These are phyloP conservation scores for Macroramphosus scolopax DNA, from an alignment of 2,797 vertebrate genomes.

Conservation along the genomic window DNA sequence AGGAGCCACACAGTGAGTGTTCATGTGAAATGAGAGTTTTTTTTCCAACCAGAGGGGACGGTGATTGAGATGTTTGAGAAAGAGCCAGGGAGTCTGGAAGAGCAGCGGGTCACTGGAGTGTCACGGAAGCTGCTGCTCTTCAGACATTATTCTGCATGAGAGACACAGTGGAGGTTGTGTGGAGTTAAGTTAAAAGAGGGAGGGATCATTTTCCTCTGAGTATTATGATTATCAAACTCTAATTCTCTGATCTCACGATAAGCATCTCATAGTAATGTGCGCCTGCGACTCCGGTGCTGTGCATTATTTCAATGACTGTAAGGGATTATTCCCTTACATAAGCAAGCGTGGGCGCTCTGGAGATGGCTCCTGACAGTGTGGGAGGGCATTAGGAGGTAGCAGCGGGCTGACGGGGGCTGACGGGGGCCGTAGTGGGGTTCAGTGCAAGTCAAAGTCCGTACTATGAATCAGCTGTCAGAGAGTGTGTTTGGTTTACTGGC, in stretches of 20 bases:
- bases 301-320: conserved; percentile 40
- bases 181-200: not conserved
- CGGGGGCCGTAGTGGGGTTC: conserved; percentile 36
- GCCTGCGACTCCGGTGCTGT: conserved; percentile 25
- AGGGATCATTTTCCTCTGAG: conserved; percentile 11
- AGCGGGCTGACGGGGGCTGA: conserved; percentile 23
- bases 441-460: conserved; percentile 41
- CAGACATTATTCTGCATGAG: conserved; percentile 30
- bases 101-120: conserved; percentile 55
- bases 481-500: conserved; percentile 58
- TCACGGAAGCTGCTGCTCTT: conserved; percentile 44
- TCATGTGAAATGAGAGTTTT: conserved; percentile 55
- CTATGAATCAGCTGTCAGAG: conserved; percentile 47
- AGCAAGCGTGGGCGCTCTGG: conserved; percentile 42
- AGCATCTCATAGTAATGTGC: conserved; percentile 19
- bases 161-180: conserved; percentile 4
- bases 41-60: conserved; percentile 34
- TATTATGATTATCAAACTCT: conserved; percentile 35
- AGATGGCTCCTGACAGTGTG: conserved; percentile 44
- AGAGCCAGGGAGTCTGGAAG: conserved; percentile 59
- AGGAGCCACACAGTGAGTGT: conserved; percentile 52
- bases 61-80: conserved; percentile 70
- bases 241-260: conserved; percentile 24
- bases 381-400: conserved; percentile 46
- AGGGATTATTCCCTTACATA: conserved; percentile 60